These are phyloP conservation scores for Tympanuchus pallidicinctus DNA, from an alignment of 2,113 vertebrate genomes.

Conservation along the genomic window DNA sequence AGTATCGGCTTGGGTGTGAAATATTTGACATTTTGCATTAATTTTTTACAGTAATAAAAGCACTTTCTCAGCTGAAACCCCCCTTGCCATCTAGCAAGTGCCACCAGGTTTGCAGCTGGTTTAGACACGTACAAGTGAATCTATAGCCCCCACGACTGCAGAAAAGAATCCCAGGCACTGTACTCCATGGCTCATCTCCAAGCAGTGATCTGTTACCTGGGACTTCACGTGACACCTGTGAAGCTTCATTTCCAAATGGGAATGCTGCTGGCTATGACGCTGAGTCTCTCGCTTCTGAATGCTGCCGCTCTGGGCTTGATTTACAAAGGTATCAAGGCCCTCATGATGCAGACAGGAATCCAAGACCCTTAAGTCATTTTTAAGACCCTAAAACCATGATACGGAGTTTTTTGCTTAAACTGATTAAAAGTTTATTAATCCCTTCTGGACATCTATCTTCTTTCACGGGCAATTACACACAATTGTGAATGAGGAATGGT, in stretches of 20 bases:
- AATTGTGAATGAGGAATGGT: not conserved
- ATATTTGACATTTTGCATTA: conserved; percentile 63
- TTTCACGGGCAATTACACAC: not conserved
- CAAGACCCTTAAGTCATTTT: not conserved
- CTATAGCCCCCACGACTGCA: not conserved
- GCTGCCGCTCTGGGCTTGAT: not conserved
- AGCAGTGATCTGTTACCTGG: not conserved
- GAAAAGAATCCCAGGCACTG: not conserved
- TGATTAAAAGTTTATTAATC: not conserved
- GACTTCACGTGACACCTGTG: not conserved
- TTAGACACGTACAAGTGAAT: not conserved
- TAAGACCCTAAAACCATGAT: not conserved
- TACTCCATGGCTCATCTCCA: not conserved
- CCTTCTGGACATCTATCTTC: not conserved
- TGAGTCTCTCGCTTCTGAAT: not conserved
- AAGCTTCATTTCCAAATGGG: not conserved
- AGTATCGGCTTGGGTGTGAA: conserved; percentile 58
- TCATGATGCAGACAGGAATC: not conserved
- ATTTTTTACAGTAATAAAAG: conserved; percentile 57
- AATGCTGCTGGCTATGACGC: not conserved
- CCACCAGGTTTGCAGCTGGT: not conserved
- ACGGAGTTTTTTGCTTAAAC: not conserved
- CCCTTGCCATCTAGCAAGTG: conserved; percentile 21
- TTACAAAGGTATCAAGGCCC: not conserved
- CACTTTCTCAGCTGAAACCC: conserved; percentile 51